phyloP scores from a whole-genome alignment of 2,113 vertebrate genomes.

The Illadopsis cleaveri region DNA sequence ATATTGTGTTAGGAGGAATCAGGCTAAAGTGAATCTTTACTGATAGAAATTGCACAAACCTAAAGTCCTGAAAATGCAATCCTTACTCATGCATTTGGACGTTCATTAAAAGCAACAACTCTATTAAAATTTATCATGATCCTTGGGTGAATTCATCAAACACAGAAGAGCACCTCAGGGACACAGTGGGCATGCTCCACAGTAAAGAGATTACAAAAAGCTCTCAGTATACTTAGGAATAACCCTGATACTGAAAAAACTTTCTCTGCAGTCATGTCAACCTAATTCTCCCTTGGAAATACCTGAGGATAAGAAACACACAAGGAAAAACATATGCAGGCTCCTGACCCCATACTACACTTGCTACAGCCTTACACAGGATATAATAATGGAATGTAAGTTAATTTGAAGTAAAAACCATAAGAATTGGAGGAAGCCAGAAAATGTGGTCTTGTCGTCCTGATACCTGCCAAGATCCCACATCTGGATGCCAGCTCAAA shows the following conservation, averaged over 20 bases:
- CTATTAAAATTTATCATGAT: not conserved
- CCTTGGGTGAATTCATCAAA: not conserved
- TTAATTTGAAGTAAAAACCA: not conserved
- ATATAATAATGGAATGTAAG: not conserved
- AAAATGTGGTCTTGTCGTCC: not conserved
- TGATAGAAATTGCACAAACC: slow-evolving; percentile 36
- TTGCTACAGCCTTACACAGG: not conserved
- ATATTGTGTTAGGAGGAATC: not conserved
- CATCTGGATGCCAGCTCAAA: not conserved
- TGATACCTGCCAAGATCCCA: slow-evolving; percentile 17
- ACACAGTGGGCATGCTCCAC: not conserved
- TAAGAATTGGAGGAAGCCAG: not conserved
- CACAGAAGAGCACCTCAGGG: not conserved
- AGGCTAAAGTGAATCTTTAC: slow-evolving; percentile 9
- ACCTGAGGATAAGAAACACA: not conserved
- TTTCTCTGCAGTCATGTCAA: not conserved
- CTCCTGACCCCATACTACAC: not conserved
- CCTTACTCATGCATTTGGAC: not conserved
- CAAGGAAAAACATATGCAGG: not conserved
- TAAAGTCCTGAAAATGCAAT: not conserved
- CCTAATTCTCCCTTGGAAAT: not conserved
- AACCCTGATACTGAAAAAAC: not conserved
- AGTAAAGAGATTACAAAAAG: not conserved
- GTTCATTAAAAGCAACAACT: not conserved
- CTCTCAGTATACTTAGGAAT: not conserved